Evolutionary conservation across 2,797 vertebrate species (phyloP), one percentile per base, ranked within the genome.

Genomic region (Muscicapa comitata): DNA sequence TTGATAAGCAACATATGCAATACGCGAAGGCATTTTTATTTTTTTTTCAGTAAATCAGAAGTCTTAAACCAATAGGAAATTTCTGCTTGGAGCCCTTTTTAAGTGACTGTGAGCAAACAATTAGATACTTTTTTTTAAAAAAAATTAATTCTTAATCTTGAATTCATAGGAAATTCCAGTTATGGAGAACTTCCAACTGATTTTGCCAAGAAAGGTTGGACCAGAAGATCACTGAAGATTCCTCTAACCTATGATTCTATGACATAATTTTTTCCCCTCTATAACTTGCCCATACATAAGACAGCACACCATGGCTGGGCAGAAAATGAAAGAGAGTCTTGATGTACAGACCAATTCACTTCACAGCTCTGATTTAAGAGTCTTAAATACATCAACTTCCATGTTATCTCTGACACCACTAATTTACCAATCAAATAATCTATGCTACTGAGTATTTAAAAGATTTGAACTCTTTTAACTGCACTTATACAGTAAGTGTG

Each of bases 71-170:
- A 38, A 10, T 10, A 51, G 59, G 19, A 71, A 50, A 67, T 61
- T 55, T 47, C 71, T 79, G 25, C 33, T 37, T 63, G 35, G 23
- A 88, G 28, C 19, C 6, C 25, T 63, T 82, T 88, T 33, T 47
- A 72, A 29, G 18, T 17, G 18, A 58, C 8, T 26, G n/a, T 50
- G 9, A 80, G 28, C n/a, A 67, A 85, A 71, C 1, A 71, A 24
- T 35, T 25, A 33, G 3, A 42, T 33, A 43, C 3, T 14, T 70
- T 31, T 54, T 19, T 0, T 0, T 1, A 62, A 54, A 83, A 14
- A 1, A 45, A 1, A 45, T 5, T 31, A 71, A 62, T 28, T 74
- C 25, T 43, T 75, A 79, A 6, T 51, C 50, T 65, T 82, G 35
- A 57, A 72, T 73, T 51, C 15, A 45, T 3, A 80, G 16, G 15